A percentile compares a stretch with the other conserved stretches of the same genome.
These are phyloP conservation scores for Imbricaverruca yamaguchii DNA, from an alignment of 2,888 invertebrate genomes.

Conservation along the genomic window DNA sequence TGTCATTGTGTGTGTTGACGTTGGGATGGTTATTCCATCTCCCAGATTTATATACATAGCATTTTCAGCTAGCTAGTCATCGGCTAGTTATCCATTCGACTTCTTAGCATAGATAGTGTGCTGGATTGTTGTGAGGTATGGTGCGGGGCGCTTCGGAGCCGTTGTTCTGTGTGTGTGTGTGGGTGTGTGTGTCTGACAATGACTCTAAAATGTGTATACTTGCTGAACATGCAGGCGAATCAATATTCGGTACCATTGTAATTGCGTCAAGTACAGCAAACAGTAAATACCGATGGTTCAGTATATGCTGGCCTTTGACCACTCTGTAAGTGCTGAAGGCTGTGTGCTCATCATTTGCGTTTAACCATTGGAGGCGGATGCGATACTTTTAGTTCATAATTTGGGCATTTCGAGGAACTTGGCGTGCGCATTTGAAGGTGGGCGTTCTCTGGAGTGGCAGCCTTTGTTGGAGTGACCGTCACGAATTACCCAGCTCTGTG, in stretches of 20 bases:
- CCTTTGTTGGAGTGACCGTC: too few species aligned
- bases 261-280: too few species aligned
- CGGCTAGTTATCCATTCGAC: neutral
- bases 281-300: too few species aligned
- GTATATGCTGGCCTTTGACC: too few species aligned
- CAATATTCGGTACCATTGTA: too few species aligned
- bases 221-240: too few species aligned
- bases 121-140: neutral
- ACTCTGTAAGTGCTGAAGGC: neutral
- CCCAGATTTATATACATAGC: neutral
- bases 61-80: neutral
- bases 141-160: too few species aligned
- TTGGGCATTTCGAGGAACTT: neutral
- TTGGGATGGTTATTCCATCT: neutral
- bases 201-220: too few species aligned
- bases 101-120: neutral
- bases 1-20: neutral
- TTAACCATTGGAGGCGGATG: too few species aligned
- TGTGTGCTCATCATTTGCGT: neutral
- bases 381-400: neutral
- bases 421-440: neutral
- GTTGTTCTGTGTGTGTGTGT: too few species aligned
- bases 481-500: too few species aligned
- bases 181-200: too few species aligned
- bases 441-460: neutral